Conservation (phyloP, 2,888 invertebrate genomes). For the Slavum lentiscoides region DNA sequence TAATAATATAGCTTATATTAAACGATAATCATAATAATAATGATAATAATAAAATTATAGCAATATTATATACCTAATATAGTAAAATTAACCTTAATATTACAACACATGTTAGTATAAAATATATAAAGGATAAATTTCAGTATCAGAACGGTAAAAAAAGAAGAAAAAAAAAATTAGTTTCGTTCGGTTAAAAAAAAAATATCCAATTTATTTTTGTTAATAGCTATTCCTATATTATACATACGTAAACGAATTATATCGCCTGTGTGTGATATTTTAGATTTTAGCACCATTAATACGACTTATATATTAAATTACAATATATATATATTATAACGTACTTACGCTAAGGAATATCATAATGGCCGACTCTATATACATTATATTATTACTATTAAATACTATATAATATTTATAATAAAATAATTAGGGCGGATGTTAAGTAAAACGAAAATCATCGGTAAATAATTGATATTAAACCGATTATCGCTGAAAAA, state of each 20-base stretch:
- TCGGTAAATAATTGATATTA: neutral
- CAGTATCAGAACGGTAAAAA: neutral
- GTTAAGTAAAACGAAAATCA: neutral
- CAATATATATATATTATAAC: neutral
- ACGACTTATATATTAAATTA: conserved; percentile 17
- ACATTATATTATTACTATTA: neutral
- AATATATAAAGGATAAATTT: neutral
- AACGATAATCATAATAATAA: neutral
- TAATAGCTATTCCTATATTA: neutral
- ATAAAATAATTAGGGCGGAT: conserved; percentile 11
- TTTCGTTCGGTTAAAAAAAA: conserved; percentile 7
- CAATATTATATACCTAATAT: neutral
- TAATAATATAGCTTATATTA: too few species aligned
- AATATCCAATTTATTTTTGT: neutral
- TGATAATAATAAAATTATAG: too few species aligned
- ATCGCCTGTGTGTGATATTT: conserved; percentile 13
- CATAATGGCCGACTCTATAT: neutral
- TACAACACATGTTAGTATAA: neutral
- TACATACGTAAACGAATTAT: neutral
- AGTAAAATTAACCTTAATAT: neutral
- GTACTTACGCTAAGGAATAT: neutral
- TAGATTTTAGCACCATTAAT: conserved; percentile 42
- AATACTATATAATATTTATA: neutral
- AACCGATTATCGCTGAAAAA: neutral
- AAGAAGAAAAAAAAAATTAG: conserved; percentile 1